Evolutionary conservation across 2,797 vertebrate genomes (phyloP), one percentile per base, ranked within the genome.

Genomic region (Coregonus sp.): DNA sequence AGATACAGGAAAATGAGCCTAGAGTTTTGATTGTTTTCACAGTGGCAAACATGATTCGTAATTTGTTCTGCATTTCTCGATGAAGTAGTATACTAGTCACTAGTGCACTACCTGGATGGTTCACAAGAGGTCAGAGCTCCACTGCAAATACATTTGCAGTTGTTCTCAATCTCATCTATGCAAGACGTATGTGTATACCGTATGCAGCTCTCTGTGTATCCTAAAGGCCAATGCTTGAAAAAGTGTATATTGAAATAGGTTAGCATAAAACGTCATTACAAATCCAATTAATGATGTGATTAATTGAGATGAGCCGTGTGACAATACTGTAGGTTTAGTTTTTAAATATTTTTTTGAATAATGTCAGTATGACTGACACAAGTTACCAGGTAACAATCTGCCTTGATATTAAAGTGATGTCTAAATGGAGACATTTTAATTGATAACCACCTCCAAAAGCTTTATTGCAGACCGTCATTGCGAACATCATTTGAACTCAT

Each of bases 41-140:
- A 86, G 78, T 73, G 78, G 78, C 78, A 72, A 47, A 71, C 85
- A 73, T 63, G 70, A 81, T 20, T 67, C 12, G 2, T 14, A 35
- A 67, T 15, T 31, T 33, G 29, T 15, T 67, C 5, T 31, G 9
- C 40, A 2, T 47, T 47, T 25, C 12, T 35, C 4, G 1, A 35
- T 37, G 3, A n/a, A 40, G 81, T 52, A 50, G 67, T 72, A 25
- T 25, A 47, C 9, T 11, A 12, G 40, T 11, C 40, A 25, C 68
- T 59, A 76, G 51, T 91, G 92, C 84, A 92, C 79, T 94, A 89
- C 89, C 82, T 78, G 51, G 75, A 76, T 70, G 18, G 61, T 75
- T 67, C 94, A 94, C 92, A 89, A 94, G 94, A 94, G 94, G 93
- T 92, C 94, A 94, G 91, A 90, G 83, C 88, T 92, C 63, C 85